Percentiles rank a stretch among this genome's conserved stretches.
These are phyloP conservation scores for Alloplasta piceator DNA, from an alignment of 2,888 invertebrate species.

Conservation along the genomic window DNA sequence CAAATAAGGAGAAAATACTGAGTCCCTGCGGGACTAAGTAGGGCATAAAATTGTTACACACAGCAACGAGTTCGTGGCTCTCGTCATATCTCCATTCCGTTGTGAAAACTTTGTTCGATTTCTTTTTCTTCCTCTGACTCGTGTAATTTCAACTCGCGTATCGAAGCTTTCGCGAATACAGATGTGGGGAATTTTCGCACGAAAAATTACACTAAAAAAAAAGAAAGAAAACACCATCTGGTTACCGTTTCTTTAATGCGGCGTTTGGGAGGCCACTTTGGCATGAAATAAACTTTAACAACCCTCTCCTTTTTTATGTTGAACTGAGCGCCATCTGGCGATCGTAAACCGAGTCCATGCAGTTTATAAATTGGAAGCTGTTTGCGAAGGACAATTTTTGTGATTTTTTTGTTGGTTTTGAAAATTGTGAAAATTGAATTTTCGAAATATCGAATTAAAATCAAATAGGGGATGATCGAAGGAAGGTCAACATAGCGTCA, in stretches of 20 bases:
- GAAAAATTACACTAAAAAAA: background rate
- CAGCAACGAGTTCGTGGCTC: background rate
- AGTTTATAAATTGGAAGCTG: background rate
- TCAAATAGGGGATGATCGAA: no score
- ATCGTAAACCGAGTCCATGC: background rate
- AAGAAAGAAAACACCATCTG: background rate
- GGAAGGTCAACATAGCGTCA: no score
- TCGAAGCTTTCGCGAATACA: background rate
- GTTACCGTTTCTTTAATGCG: background rate
- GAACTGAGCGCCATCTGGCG: background rate
- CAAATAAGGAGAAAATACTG: conserved; percentile 16
- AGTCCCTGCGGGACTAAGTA: conserved; percentile 8
- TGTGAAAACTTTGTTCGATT: background rate
- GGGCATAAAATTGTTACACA: conserved; percentile 23
- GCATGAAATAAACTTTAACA: background rate
- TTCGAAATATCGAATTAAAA: no score
- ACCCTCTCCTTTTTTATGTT: background rate
- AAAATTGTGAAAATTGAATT: no score
- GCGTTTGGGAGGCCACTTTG: background rate
- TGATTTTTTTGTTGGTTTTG: no score
- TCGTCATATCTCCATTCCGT: background rate
- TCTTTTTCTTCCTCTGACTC: conserved; percentile 1
- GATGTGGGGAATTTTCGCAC: background rate
- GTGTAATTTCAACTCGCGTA: conserved; percentile 5
- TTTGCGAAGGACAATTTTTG: background rate